Base-by-base conservation (phyloP, 2,888 invertebrate genomes). In the Pseudococcus jackbeardsleyi region DNA sequence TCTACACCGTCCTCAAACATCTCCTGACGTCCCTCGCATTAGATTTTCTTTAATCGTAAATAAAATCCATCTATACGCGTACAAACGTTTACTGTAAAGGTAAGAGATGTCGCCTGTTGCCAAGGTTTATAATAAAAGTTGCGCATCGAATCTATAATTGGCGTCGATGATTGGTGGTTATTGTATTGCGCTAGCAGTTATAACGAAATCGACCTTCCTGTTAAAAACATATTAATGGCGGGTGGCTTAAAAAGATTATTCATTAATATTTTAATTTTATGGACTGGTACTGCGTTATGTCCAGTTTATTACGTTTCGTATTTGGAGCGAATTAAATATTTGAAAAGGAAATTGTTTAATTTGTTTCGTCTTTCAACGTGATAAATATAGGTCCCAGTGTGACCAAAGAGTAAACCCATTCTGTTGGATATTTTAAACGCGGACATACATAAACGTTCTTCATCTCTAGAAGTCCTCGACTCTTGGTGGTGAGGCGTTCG, bases 81-180 rank as follows among this genome's bases (percentile, higher is more conserved):
- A 72, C 33, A 15, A 72, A 72, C 72, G 72, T 72, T 33, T 72
- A 72, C 33, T 33, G 33, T 17, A 72, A 72, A 33, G 42, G 33
- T 87, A 87, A 88, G 26, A 88, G 88, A 88, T 88, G 88, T 88
- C 88, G 88, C 88, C 88, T 88, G 87, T 42, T 87, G 88, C 88
- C 88, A 88, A 88, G 88, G 88, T 88, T 88, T 88, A 82, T 39
- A 79, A 87, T 82, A 88, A 82, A 88, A 88, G 88, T 82, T 88
- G 88, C 88, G 88, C 88, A 50, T 79, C 88, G 50, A 88, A 88
- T 88, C 22, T 79, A 54, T 88, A 88, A 88, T 88, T 88, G 88
- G 82, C 79, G 79, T 82, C 88, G 59, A 88, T 88, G 88, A 88
- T 88, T 88, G 88, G 79, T 88, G 42, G 79, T 88, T 88, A 88